These are phyloP conservation scores for Glossosoma conforme DNA, from an alignment of 1,140 invertebrate genomes.

Conservation along the genomic window DNA sequence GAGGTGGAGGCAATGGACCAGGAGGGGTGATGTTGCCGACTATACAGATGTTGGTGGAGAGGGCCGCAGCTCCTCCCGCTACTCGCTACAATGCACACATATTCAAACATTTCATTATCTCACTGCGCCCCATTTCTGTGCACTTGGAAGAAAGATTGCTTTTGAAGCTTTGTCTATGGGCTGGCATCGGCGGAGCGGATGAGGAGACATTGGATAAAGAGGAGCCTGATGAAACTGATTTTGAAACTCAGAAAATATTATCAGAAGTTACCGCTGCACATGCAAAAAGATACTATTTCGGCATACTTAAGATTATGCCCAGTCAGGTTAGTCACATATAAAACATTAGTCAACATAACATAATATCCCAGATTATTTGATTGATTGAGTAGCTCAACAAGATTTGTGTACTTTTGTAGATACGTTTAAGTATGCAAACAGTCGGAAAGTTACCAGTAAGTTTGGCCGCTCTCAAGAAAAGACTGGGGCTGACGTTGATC, in stretches of 20 bases:
- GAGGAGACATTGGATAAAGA: constrained; percentile 45
- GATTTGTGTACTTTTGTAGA: constrained; percentile 40
- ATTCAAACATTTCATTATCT: constrained; percentile 73
- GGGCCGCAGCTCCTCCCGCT: constrained; percentile 55
- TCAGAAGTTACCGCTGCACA: constrained; percentile 76
- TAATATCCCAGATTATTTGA: background rate
- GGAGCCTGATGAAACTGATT: constrained; percentile 67
- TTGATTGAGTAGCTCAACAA: background rate
- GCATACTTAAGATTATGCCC: constrained; percentile 72
- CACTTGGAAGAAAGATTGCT: constrained; percentile 85
- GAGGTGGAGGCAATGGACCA: constrained; percentile 32
- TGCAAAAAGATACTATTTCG: constrained; percentile 86
- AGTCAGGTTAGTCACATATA: constrained; percentile 51
- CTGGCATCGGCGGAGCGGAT: constrained; percentile 60
- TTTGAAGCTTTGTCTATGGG: constrained; percentile 67
- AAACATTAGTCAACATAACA: background rate
- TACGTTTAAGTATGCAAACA: constrained; percentile 79
- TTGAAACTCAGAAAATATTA: constrained; percentile 68
- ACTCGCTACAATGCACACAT: constrained; percentile 41
- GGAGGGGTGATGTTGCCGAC: constrained; percentile 50
- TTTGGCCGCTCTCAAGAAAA: constrained; percentile 76
- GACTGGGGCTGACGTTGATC: constrained; percentile 82
- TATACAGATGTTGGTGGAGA: constrained; percentile 60
- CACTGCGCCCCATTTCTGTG: constrained; percentile 76
- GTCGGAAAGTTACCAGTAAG: constrained; percentile 69